phyloP scores from a whole-genome alignment of 2,797 vertebrate genomes.

The Acrossocheilus wenchowensis region DNA sequence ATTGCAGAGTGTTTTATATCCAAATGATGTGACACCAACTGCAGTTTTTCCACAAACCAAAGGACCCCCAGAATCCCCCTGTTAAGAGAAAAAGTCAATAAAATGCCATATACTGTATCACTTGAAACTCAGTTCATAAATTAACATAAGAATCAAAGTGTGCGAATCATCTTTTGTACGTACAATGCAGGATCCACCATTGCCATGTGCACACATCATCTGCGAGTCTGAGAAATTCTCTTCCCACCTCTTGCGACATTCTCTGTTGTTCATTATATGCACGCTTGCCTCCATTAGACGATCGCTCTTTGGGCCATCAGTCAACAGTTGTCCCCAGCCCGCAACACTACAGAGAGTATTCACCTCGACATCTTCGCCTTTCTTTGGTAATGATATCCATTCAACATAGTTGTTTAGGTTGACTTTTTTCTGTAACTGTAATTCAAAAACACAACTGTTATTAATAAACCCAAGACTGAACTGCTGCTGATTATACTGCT shows the following conservation, averaged over 20 bases:
- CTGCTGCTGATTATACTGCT: background rate
- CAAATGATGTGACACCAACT: slow-evolving; percentile 1
- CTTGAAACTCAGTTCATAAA: background rate
- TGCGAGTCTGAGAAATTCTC: accelerated
- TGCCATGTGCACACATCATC: background rate
- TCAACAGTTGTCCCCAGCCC: slow-evolving; percentile 41
- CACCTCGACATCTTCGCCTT: background rate
- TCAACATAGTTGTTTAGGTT: background rate
- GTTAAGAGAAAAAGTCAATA: background rate
- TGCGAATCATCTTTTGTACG: background rate
- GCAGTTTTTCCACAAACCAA: slow-evolving; percentile 16
- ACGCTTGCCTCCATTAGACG: slow-evolving; percentile 54
- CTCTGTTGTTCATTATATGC: accelerated
- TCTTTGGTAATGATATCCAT: slow-evolving; percentile 24
- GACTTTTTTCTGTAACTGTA: slow-evolving; percentile 9
- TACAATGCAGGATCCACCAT: background rate
- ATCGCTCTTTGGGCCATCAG: accelerated
- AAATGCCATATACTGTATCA: background rate
- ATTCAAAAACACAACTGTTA: background rate
- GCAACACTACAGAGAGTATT: slow-evolving; percentile 48
- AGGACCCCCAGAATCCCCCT: slow-evolving; percentile 9
- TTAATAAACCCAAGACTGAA: background rate
- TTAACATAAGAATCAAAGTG: background rate
- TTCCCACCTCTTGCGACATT: background rate
- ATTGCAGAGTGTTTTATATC: background rate